Evolutionary conservation across 2,113 vertebrate genomes (phyloP), one percentile per base, ranked within the genome.

Genomic region (Oryzias javanicus): DNA sequence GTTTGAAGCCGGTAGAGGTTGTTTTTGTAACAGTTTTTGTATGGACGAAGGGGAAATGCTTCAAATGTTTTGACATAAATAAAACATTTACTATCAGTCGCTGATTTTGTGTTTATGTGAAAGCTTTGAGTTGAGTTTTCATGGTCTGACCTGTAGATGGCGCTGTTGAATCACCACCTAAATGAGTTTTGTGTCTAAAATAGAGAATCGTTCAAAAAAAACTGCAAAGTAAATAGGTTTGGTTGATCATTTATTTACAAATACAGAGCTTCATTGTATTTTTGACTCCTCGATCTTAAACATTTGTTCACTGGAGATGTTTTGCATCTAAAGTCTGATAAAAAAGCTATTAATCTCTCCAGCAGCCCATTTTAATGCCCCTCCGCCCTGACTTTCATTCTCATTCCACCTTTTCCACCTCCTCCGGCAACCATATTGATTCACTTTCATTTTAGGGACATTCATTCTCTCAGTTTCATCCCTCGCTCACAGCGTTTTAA

Each of bases 401-500:
- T 76, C 69, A 67, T 72, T 75, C 64, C 72, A 67, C 74, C 74
- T 78, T 80, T 64, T 57, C 61, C 58, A 67, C 67, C 4, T 78
- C 81, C 82, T 72, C 57, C 5, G 82, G 86, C 78, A 41, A 50
- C 60, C 60, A 42, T 67, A 81, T 82, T 81, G 82, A 89, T 86
- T 79, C 47, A 45, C 60, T 76, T 66, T 74, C 59, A 75, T 80
- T 84, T 80, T 48, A 14, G 49, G 64, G 50, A 58, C 74, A 82
- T 86, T 85, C 0, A 81, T 86, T 83, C 72, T 4, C 55, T 61
- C 70, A 27, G 51, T 78, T 65, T 58, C 49, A 25, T 14, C 19
- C 49, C 0, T 55, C 74, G 64, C 64, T 62, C 72, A 57, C 42
- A 70, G 72, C 54, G 12, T 35, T 10, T 49, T 27, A 60, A 22